Percentiles rank a stretch among this genome's conserved stretches.
Evolutionary conservation across 2,888 invertebrate species (phyloP).

Genomic region (Nephrotoma guestfalica): DNA sequence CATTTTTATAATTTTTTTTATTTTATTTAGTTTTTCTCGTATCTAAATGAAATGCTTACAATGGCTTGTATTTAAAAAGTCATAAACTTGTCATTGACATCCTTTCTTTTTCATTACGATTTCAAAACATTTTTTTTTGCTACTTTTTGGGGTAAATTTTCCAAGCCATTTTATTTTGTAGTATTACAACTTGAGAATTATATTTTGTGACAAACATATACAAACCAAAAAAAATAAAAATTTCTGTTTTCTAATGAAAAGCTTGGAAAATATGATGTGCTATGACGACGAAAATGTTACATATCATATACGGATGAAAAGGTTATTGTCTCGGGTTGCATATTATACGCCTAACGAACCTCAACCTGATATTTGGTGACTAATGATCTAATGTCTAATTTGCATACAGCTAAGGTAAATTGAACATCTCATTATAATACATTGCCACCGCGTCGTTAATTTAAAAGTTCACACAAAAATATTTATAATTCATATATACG

Average conservation of each 20-base stretch:
- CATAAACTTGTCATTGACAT: constrained; percentile 4
- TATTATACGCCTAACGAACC: neutral
- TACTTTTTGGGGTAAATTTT: neutral
- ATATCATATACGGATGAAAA: neutral
- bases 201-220: neutral
- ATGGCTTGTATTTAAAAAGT: constrained; percentile 1
- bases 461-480: neutral
- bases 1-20: neutral
- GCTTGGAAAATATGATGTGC: neutral
- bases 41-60: neutral
- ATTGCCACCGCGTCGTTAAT: neutral
- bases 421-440: neutral
- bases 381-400: neutral
- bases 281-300: neutral
- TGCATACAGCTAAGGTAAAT: neutral
- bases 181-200: neutral
- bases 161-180: constrained; percentile 1
- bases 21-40: neutral
- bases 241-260: neutral
- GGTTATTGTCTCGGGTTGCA: neutral
- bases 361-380: neutral
- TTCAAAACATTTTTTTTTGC: neutral
- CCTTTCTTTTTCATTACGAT: neutral
- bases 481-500: neutral
- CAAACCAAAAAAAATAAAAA: too few relatives aligned